Base-by-base conservation (phyloP, 2,888 invertebrate genomes). In the Tetropium fuscum region DNA sequence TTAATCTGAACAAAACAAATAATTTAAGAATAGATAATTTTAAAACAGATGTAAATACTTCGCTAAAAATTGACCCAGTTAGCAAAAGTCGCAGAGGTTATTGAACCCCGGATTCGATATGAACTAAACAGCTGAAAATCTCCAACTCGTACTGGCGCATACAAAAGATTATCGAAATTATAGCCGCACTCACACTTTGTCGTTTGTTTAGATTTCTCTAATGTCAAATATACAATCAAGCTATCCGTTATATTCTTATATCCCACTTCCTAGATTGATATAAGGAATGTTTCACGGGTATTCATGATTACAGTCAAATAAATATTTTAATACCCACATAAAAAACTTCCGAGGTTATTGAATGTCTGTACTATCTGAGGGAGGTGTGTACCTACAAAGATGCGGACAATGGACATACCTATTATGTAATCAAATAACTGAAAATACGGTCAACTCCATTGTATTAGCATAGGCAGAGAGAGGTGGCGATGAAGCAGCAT, bases 11-110 rank as follows among this genome's bases (percentile, higher is more conserved):
- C 59, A 55, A 44, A 64, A 62, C 64, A 63, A 68, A 63, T 62
- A 63, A 63, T 58, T 65, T 59, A 57, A 53, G 66, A 60, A 62
- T 66, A 68, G 65, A 67, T 68, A 60, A 67, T 58, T 67, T 60
- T 63, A 54, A 61, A 57, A 63, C 70, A 70, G 69, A 71, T 71
- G 71, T 71, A 69, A 69, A 70, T 69, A 70, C 65, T 65, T 65
- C 59, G 66, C 69, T 67, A 72, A 73, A 73, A 71, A 69, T 71
- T 66, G 73, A 73, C 73, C 73, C 64, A 73, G 64, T 71, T 73
- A 62, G 66, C 56, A 68, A 70, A 68, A 57, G 36, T 41, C 38
- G 48, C 54, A 49, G 45, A 62, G 70, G 60, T 65, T 68, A 45
- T 63, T 66, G 70, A 72, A 71, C 73, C 53, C 57, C 32, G 48